phyloP scores from a whole-genome alignment of 2,888 invertebrate genomes.

The Leucophora obtusa region DNA sequence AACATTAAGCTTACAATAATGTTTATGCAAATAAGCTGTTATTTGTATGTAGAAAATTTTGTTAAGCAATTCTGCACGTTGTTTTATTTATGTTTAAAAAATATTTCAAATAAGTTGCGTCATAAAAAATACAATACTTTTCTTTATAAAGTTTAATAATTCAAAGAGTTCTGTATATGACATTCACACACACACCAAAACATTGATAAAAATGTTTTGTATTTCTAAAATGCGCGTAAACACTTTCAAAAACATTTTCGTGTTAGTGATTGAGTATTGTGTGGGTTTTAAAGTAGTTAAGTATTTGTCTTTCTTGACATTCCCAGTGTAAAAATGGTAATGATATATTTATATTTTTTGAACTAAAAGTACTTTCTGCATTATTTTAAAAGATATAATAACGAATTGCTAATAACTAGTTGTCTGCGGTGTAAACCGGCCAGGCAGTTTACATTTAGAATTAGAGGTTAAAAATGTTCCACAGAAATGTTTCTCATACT shows the following conservation, averaged over 20 bases:
- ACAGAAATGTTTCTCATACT: no score
- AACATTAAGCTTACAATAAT: background rate
- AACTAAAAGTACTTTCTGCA: no score
- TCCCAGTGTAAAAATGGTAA: no score
- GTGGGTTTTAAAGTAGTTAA: background rate
- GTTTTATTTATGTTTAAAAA: background rate
- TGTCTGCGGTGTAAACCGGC: no score
- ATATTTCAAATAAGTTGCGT: background rate
- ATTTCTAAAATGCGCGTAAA: background rate
- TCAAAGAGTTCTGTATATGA: background rate
- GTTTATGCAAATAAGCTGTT: background rate
- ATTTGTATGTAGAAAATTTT: background rate
- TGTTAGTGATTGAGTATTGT: no score
- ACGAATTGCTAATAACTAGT: no score
- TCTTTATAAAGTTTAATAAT: background rate
- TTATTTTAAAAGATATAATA: no score
- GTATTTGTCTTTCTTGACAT: no score
- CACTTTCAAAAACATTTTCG: background rate
- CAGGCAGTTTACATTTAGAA: no score
- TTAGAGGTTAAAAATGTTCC: no score
- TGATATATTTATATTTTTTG: no score
- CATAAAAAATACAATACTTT: background rate
- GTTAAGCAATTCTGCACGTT: background rate
- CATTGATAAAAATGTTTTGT: background rate
- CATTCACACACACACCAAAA: background rate